phyloP scores from a whole-genome alignment of 2,113 vertebrate genomes.

The Tetrao urogallus region DNA sequence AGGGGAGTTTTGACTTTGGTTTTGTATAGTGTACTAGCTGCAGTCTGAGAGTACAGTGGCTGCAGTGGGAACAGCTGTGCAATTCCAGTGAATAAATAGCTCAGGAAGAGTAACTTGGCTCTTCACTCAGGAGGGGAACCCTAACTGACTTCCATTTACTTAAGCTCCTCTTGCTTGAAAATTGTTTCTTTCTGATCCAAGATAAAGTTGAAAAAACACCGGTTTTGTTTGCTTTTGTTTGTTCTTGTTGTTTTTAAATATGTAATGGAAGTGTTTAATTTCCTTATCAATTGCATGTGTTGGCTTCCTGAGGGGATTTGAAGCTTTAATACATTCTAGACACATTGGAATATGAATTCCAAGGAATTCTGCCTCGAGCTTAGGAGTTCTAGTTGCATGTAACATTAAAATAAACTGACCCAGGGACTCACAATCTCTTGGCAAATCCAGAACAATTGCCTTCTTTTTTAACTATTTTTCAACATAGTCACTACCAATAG shows the following conservation, averaged over 20 bases:
- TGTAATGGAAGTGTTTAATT: no score
- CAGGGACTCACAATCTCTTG: neutral
- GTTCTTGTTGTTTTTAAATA: neutral
- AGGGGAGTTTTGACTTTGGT: neutral
- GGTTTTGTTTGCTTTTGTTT: neutral
- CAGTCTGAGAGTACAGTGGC: neutral
- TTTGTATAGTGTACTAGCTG: neutral
- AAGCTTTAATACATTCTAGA: neutral
- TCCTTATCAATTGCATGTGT: neutral
- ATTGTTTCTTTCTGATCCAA: neutral
- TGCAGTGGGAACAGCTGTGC: neutral
- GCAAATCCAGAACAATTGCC: neutral
- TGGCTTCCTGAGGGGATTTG: neutral
- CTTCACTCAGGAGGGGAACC: neutral
- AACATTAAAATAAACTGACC: neutral
- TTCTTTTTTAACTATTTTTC: neutral
- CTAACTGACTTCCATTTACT: neutral
- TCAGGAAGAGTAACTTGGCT: neutral
- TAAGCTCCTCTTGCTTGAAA: neutral
- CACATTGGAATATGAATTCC: no score
- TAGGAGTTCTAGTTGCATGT: neutral
- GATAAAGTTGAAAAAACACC: neutral
- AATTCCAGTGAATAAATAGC: neutral
- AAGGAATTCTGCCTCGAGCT: neutral
- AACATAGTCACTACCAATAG: no score